Conservation (phyloP, 2,888 invertebrate genomes). For the Cerceris ruficornis region DNA sequence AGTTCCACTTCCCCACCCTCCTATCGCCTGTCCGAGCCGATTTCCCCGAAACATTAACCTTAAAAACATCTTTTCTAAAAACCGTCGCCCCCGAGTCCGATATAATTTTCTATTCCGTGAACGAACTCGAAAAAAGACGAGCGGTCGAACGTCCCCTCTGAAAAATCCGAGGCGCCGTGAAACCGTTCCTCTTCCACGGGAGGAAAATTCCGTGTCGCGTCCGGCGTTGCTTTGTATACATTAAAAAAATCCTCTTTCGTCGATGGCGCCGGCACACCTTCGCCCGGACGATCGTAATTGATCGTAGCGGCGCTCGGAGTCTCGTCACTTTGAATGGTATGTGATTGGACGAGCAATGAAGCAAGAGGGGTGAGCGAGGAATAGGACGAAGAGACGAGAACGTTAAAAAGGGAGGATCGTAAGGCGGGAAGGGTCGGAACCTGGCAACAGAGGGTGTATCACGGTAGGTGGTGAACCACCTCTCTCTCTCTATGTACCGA, state of each 20-base stretch:
- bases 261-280: conserved; percentile 43
- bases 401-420: conserved; percentile 43
- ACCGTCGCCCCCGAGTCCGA: no score
- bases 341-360: conserved; percentile 76
- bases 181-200: background rate
- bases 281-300: conserved; percentile 68
- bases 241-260: conserved; percentile 50
- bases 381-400: conserved; percentile 40
- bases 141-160: no score
- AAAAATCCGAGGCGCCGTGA: background rate
- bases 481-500: background rate
- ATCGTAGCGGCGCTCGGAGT: conserved; percentile 68
- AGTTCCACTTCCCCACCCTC: no score
- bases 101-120: no score
- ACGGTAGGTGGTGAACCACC: conserved; percentile 28
- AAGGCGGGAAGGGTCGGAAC: conserved; percentile 37
- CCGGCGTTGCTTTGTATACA: conserved; percentile 7
- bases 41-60: no score
- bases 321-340: conserved; percentile 75
- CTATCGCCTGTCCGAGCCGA: no score
- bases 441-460: conserved; percentile 26
- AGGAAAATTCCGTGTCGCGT: background rate
- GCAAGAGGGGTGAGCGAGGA: conserved; percentile 56
- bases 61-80: no score
- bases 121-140: no score